Base-by-base conservation (phyloP, 2,888 invertebrate species). In the Agrochola lychnidis region DNA sequence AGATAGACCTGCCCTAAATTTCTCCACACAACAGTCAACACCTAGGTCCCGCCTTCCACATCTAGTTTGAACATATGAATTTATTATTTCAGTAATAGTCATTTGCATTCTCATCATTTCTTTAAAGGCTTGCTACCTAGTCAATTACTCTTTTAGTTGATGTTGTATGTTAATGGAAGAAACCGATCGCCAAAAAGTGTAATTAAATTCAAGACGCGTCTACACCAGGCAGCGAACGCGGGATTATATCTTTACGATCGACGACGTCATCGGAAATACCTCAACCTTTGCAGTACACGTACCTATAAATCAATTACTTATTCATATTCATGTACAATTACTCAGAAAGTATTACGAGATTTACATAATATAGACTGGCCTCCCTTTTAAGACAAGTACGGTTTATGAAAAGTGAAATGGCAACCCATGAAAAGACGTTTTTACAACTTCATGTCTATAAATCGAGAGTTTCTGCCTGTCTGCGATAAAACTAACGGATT, bases 191-290 rank as follows among this genome's bases (percentile, higher is more conserved):
- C 57, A 53, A 74, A 81, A 10, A 30, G 22, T 70, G 16, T 70
- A 67, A 67, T 48, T 63, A 53, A 40, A 76, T 80, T 82, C 73
- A 40, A 59, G 62, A 30, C 57, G 30, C 45, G 78, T 78, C 57
- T 62, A 42, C 36, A 59, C 51, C n/a, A 42, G 59, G 25, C 16
- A 51, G 51, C 63, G 53, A 36, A 64, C 73, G 82, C 71, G 56
- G 53, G 57, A 70, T 66, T 45, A 36, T 51, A 72, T 66, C 36
- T 77, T 70, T 36, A 76, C 36, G 66, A 75, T 64, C 30, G 22
- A 62, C 16, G 16, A 69, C 57, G 75, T 84, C 83, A 84, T 85
- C 74, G 72, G 75, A 85, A 84, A 75, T 70, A 74, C 79, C 70
- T 61, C 53, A 71, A 63, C 30, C n/a, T 73, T 62, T 67, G 62